Evolutionary conservation across 1,140 invertebrate species (phyloP), one percentile per base, ranked within the genome.

Genomic region (Macrobrachium nipponense): DNA sequence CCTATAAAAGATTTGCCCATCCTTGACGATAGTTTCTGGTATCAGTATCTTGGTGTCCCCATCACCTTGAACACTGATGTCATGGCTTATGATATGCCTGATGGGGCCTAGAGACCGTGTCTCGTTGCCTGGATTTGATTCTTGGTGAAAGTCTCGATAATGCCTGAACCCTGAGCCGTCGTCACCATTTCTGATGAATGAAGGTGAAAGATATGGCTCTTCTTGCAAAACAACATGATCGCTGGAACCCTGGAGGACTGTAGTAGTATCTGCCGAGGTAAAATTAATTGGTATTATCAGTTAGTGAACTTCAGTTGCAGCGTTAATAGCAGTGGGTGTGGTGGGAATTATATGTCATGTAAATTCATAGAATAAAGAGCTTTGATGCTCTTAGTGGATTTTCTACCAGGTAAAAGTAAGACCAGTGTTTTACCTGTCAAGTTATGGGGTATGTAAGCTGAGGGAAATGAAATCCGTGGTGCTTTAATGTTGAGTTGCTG

Each of bases 21-120:
- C 83, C 66, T 86, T 86, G 15, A 86, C 68, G 66, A 86, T 86
- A n/a, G 83, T 86, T 20, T 86, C 83, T 10, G 77, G 75, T 10
- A 73, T 80, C 27, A 23, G 20, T 23, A 86, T 70, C n/a, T 36
- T 72, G 68, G 51, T 44, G 18, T 72, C 17, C 23, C 59, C 27
- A 18, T 79, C 44, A 14, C 36, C 36, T 27, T 14, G 77, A 51
- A 18, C 51, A 18, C 15, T 44, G 11, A 10, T 12, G 2, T 68
- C 75, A 11, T 44, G 8, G 15, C 36, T 59, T 59, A 51, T 51
- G 7, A 51, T 51, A 51, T 12, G 51, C 12, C 51, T 51, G 51
- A 51, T 51, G 51, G 7, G 51, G 0, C 51, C 51, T 51, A 12
- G 8, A 51, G 51, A 51, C 8, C 51, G 51, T 51, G 15, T 12